phyloP scores from a whole-genome alignment of 2,888 invertebrate genomes.

The Cephus sareptanus region DNA sequence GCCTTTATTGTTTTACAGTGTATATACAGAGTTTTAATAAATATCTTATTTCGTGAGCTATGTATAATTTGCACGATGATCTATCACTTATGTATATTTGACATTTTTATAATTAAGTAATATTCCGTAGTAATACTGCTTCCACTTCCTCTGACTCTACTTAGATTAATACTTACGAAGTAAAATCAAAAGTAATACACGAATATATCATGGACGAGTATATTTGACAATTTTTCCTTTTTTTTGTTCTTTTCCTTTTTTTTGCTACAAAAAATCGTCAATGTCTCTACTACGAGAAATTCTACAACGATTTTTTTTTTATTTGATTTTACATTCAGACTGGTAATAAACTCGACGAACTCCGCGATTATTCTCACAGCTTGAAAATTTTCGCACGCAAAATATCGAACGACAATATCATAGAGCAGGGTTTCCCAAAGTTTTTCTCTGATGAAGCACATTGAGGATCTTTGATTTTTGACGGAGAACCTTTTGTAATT shows the following conservation, averaged over 20 bases:
- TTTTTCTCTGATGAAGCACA: no score
- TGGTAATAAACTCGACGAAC: no score
- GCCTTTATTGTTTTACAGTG: not conserved
- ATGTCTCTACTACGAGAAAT: conserved; percentile 6
- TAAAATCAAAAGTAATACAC: conserved; percentile 9
- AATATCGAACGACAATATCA: no score
- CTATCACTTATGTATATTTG: conserved; percentile 2
- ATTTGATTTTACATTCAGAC: not conserved
- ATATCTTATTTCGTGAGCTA: not conserved
- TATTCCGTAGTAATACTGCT: not conserved
- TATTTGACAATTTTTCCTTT: not conserved
- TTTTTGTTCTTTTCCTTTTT: not conserved
- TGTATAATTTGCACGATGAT: not conserved
- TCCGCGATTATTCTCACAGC: not conserved
- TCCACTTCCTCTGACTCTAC: not conserved
- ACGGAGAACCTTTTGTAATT: no score
- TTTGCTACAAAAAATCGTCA: conserved; percentile 3
- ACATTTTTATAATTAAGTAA: not conserved
- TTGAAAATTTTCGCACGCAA: not conserved
- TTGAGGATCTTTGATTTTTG: no score
- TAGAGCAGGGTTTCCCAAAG: no score
- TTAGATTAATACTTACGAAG: conserved; percentile 6
- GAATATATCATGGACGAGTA: not conserved
- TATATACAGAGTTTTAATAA: conserved; percentile 7
- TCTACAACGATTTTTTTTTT: not conserved